phyloP scores from a whole-genome alignment of 1,140 invertebrate genomes.

The Pemphigus obesinymphae region DNA sequence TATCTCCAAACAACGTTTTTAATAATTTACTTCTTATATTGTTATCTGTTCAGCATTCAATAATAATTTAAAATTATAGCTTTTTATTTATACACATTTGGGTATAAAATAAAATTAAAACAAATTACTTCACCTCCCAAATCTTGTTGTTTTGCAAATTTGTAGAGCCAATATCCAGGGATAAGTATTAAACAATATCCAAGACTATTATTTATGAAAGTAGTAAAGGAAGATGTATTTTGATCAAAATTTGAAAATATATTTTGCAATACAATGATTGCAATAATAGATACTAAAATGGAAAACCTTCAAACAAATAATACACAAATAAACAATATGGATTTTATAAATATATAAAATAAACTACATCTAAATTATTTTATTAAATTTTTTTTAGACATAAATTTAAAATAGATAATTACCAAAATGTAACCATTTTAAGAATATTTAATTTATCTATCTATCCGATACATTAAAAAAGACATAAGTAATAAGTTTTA shows the following conservation, averaged over 20 bases:
- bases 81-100: background rate
- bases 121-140: constrained; percentile 10
- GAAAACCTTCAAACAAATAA: constrained; percentile 20
- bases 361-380: no score
- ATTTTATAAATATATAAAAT: no score
- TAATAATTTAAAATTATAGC: background rate
- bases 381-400: background rate
- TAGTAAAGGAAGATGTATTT: constrained; percentile 12
- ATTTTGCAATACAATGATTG: constrained; percentile 10
- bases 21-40: background rate
- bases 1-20: constrained; percentile 5
- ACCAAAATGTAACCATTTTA: background rate
- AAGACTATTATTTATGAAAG: constrained; percentile 16
- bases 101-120: background rate
- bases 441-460: no score
- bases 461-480: no score
- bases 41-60: background rate
- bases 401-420: background rate
- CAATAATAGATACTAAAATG: constrained; percentile 21
- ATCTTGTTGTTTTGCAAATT: constrained; percentile 15
- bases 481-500: no score
- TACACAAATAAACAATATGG: background rate
- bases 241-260: background rate
- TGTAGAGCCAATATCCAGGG: constrained; percentile 28
- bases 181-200: constrained; percentile 26